These are phyloP conservation scores for Centropus unirufus DNA, from an alignment of 2,113 vertebrate genomes.

Conservation along the genomic window DNA sequence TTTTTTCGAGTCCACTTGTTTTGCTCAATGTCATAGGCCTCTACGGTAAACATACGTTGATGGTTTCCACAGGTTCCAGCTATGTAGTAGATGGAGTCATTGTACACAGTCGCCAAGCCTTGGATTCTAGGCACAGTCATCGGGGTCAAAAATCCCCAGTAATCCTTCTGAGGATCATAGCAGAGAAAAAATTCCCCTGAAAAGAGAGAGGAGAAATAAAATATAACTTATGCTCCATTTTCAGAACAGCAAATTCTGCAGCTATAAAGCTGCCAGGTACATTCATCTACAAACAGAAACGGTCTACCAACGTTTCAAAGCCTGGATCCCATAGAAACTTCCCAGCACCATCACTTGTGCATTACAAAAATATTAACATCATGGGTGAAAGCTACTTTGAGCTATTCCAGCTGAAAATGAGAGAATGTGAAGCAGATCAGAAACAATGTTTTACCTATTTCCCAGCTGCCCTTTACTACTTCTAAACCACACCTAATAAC, in stretches of 20 bases:
- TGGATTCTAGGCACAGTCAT: conserved; percentile 95
- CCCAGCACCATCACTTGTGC: background rate
- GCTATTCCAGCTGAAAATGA: background rate
- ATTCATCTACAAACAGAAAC: background rate
- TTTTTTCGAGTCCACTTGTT: conserved; percentile 91
- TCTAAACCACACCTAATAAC: background rate
- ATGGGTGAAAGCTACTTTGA: background rate
- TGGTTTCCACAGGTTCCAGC: conserved; percentile 96
- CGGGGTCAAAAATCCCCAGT: conserved; percentile 94
- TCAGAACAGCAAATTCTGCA: background rate
- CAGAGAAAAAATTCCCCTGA: conserved; percentile 98
- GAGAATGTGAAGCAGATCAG: background rate
- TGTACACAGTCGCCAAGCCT: conserved; percentile 91
- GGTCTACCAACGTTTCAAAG: background rate
- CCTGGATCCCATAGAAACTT: background rate
- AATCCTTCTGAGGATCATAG: conserved; percentile 95
- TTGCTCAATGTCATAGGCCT: conserved; percentile 94
- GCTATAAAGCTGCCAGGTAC: background rate
- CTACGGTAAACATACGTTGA: conserved; percentile 95
- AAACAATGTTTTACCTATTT: background rate
- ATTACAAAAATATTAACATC: background rate
- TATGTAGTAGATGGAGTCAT: conserved; percentile 95
- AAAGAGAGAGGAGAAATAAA: conserved; percentile 30
- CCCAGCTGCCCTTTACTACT: background rate
- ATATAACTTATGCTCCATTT: background rate